Conservation (phyloP, 23 tunicate genomes). For the Halocynthia aurantium region DNA sequence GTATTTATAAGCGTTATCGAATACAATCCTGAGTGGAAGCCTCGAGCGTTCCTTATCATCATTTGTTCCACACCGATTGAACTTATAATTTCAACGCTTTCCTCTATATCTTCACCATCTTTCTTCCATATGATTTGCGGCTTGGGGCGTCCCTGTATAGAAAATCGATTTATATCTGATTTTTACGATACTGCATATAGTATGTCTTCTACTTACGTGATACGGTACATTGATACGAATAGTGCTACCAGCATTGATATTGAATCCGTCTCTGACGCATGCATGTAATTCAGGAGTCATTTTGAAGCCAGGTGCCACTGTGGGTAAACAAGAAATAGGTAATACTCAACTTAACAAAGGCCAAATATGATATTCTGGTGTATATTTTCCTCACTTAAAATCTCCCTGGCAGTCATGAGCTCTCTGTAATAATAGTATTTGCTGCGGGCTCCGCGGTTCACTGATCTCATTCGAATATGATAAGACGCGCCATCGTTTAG, state of each 20-base stretch:
- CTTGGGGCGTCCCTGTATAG: slow-evolving; percentile 67
- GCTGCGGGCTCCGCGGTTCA: slow-evolving; percentile 58
- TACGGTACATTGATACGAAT: slow-evolving; percentile 89
- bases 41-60: slow-evolving; percentile 44
- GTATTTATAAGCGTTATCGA: slow-evolving; percentile 62
- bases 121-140: slow-evolving; percentile 67
- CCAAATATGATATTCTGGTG: not conserved
- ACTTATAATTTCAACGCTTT: slow-evolving; percentile 47
- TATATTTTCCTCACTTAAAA: slow-evolving; percentile 14
- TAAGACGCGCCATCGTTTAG: slow-evolving; percentile 56
- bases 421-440: slow-evolving; percentile 61
- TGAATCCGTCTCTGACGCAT: slow-evolving; percentile 66
- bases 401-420: slow-evolving; percentile 54
- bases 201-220: slow-evolving; percentile 34
- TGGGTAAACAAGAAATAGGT: not conserved
- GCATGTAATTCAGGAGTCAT: slow-evolving; percentile 85
- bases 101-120: slow-evolving; percentile 55
- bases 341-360: not conserved
- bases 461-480: slow-evolving; percentile 69
- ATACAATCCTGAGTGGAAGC: slow-evolving; percentile 74
- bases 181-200: too few relatives aligned
- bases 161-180: not conserved
- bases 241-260: slow-evolving; percentile 90
- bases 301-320: slow-evolving; percentile 80
- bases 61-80: slow-evolving; percentile 74